Conservation (phyloP, 2,888 invertebrate species). For the Epinotia brunnichana region DNA sequence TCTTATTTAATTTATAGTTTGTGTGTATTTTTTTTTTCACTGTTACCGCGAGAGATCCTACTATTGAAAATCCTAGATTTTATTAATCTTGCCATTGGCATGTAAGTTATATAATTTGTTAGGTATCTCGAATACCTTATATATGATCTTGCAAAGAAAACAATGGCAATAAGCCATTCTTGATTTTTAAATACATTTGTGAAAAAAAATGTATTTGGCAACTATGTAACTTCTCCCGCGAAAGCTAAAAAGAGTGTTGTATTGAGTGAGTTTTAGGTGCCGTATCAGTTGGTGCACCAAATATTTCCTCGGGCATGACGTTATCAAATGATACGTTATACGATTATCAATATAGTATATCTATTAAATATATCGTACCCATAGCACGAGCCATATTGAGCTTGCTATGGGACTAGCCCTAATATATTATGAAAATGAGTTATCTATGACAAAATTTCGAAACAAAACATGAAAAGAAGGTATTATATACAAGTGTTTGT, state of each 20-base stretch:
- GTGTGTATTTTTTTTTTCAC: constrained; percentile 15
- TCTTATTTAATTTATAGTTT: constrained; percentile 37
- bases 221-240: constrained; percentile 5
- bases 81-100: constrained; percentile 29
- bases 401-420: too few relatives aligned
- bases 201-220: constrained; percentile 36
- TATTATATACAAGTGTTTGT: neutral
- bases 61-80: constrained; percentile 17
- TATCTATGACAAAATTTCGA: too few relatives aligned
- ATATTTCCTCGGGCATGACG: neutral
- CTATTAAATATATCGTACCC: too few relatives aligned
- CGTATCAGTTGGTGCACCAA: constrained; percentile 56
- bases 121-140: constrained; percentile 36
- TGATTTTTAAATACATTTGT: constrained; percentile 28
- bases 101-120: constrained; percentile 26
- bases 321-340: neutral
- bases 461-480: neutral
- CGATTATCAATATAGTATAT: neutral
- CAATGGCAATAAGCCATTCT: constrained; percentile 39
- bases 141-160: constrained; percentile 24
- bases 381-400: too few relatives aligned
- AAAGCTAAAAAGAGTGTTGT: neutral
- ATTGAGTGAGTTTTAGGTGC: constrained; percentile 52
- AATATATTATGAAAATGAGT: too few relatives aligned
- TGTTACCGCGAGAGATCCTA: constrained; percentile 7